Evolutionary conservation across 2,113 vertebrate genomes (phyloP), one percentile per base, ranked within the genome.

Genomic region (Stercorarius parasiticus): DNA sequence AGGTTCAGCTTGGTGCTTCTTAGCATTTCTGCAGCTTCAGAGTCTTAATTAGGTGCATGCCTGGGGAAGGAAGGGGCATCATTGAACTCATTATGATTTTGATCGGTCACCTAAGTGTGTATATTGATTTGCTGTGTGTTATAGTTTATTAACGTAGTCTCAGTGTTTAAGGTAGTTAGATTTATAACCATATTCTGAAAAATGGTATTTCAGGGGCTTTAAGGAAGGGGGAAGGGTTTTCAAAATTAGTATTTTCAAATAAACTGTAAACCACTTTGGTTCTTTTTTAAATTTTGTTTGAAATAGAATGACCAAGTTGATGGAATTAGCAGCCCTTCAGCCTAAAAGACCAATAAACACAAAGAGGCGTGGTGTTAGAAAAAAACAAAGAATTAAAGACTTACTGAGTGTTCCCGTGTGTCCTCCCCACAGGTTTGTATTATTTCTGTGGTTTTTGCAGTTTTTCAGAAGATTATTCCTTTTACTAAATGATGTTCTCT

Each of bases 331-430:
- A 97, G 99, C 98, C 70, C 98, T 99, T 98, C 98, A 99, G 62
- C 99, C 99, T 97, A 99, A 99, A 98, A 98, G 99, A 98, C 98
- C 98, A 71, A 98, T 98, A 95, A 98, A 98, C 95, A 94, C 97
- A 58, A 99, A 99, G 97, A 98, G 95, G 5, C 97, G 97, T 82
- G 98, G 98, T 72, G 98, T 98, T 78, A 99, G 99, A 94, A 99
- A 99, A 98, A 99, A 98, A 73, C 98, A 97, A 92, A 99, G 98
- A 97, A 98, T 99, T 98, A 99, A 99, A 97, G 99, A 99, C 95
- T 97, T 99, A 52, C 76, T 99, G 95, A 98, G 94, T 85, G 95
- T 93, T 88, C 98, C 99, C 21, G 96, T 98, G 90, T 94, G 97
- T 83, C 77, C 97, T 83, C 95, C 98, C 47, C 99, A 99, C 91